Percentiles rank a stretch among this genome's conserved stretches.
phyloP scores from a whole-genome alignment of 2,888 invertebrate species.

The Xiphydria camelus region DNA sequence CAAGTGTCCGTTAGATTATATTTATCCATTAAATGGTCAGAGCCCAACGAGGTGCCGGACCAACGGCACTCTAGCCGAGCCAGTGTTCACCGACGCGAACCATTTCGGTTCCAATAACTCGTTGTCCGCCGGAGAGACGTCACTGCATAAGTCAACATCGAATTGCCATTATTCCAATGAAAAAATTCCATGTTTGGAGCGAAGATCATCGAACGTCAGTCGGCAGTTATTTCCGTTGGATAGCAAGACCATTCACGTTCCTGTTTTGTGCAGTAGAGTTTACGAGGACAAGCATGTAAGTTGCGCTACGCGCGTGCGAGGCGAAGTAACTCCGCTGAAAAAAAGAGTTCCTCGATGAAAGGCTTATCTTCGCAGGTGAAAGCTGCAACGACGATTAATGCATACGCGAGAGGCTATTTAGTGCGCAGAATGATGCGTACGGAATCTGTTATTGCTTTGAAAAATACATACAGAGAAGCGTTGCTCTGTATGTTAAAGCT shows the following conservation, averaged over 20 bases:
- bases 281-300: conserved; percentile 48
- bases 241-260: conserved; percentile 36
- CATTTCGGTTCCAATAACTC: no score
- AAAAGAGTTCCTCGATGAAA: no score
- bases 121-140: no score
- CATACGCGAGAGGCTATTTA: conserved; percentile 75
- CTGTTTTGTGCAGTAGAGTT: conserved; percentile 35
- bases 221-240: conserved; percentile 47
- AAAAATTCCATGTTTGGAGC: neutral
- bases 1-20: conserved; percentile 25
- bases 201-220: conserved; percentile 37
- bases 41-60: no score
- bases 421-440: conserved; percentile 80
- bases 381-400: conserved; percentile 72
- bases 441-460: conserved; percentile 76
- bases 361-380: conserved; percentile 49
- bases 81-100: neutral
- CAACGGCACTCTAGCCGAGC: neutral
- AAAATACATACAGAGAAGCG: conserved; percentile 80
- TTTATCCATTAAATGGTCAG: conserved; percentile 19
- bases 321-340: no score
- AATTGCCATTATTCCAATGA: neutral
- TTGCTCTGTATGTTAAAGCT: conserved; percentile 75
- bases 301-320: no score
- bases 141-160: neutral